Evolutionary conservation across 2,113 vertebrate species (phyloP).

Genomic region (Malurus cyaneus): DNA sequence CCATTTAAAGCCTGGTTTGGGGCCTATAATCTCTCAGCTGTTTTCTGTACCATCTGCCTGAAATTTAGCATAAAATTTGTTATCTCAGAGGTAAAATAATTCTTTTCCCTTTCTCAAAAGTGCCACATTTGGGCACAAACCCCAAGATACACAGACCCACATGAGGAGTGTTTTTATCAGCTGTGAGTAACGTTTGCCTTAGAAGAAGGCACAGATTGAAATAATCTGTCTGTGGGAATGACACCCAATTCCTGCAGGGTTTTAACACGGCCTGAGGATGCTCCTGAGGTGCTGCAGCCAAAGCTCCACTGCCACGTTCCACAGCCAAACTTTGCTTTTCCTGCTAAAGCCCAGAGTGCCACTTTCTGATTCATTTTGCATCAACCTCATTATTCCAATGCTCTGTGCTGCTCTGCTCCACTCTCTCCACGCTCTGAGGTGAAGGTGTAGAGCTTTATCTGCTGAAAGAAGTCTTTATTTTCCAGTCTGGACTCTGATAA

Average conservation of each 20-base stretch:
- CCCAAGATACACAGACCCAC: neutral
- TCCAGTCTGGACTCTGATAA: neutral
- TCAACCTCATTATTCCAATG: neutral
- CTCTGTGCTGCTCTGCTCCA: neutral
- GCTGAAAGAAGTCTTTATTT: neutral
- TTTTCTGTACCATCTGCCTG: conserved; percentile 46
- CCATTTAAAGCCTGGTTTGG: conserved; percentile 47
- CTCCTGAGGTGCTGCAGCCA: rapidly evolving
- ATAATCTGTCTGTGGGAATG: rapidly evolving
- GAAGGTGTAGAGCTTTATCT: neutral
- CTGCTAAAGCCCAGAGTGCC: neutral
- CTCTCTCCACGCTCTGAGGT: neutral
- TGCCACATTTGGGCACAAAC: neutral
- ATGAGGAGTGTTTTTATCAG: neutral
- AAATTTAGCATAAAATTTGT: conserved; percentile 53
- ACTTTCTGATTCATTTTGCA: neutral
- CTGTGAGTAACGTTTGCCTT: neutral
- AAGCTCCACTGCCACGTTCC: neutral
- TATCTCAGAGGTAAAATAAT: conserved; percentile 43
- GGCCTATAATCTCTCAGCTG: conserved; percentile 30
- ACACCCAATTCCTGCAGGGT: rapidly evolving
- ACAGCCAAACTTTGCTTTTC: neutral
- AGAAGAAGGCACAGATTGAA: neutral
- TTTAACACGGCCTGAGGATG: neutral
- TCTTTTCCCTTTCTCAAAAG: neutral